These are phyloP conservation scores for Montipora cactus DNA, from an alignment of 64 coral and sea anemone species.

Conservation along the genomic window DNA sequence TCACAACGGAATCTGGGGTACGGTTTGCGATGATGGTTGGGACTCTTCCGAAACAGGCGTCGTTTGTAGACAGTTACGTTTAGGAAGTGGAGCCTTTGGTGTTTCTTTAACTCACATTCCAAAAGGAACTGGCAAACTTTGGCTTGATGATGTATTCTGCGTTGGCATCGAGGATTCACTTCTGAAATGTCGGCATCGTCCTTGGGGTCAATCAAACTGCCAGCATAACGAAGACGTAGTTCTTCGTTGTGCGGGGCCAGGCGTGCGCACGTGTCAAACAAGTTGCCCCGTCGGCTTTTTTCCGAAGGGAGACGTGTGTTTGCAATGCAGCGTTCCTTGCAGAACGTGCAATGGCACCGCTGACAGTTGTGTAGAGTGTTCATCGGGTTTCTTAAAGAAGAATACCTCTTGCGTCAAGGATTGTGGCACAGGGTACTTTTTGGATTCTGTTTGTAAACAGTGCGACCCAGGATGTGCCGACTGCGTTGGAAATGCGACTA, in stretches of 20 bases:
- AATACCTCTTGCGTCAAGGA: slow-evolving; percentile 43
- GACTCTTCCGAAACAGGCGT: slow-evolving; percentile 53
- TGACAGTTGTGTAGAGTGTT: slow-evolving; percentile 39
- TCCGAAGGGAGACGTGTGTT: slow-evolving; percentile 2
- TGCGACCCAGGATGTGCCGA: slow-evolving; percentile 51
- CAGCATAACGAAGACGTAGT: slow-evolving; percentile 64
- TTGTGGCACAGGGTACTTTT: slow-evolving; percentile 55
- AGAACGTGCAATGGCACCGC: slow-evolving; percentile 11
- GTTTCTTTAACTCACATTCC: slow-evolving; percentile 28
- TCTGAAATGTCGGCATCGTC: slow-evolving; percentile 59
- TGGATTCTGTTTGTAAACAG: slow-evolving; percentile 42
- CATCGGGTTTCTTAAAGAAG: slow-evolving; percentile 40
- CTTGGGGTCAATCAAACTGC: slow-evolving; percentile 70
- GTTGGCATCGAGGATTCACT: slow-evolving; percentile 9
- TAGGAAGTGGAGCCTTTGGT: background rate
- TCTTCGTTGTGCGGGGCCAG: slow-evolving; percentile 58
- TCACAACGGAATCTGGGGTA: slow-evolving; percentile 86
- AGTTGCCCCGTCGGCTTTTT: slow-evolving; percentile 72
- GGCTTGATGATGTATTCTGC: slow-evolving; percentile 75
- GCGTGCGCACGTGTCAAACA: slow-evolving; percentile 31
- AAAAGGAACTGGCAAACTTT: slow-evolving; percentile 65
- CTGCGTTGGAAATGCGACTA: background rate
- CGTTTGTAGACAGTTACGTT: slow-evolving; percentile 73
- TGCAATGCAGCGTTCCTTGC: slow-evolving; percentile 66
- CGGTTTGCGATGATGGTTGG: slow-evolving; percentile 93